These are phyloP conservation scores for Aphidius gifuensis DNA, from an alignment of 1,140 invertebrate species.

Conservation along the genomic window DNA sequence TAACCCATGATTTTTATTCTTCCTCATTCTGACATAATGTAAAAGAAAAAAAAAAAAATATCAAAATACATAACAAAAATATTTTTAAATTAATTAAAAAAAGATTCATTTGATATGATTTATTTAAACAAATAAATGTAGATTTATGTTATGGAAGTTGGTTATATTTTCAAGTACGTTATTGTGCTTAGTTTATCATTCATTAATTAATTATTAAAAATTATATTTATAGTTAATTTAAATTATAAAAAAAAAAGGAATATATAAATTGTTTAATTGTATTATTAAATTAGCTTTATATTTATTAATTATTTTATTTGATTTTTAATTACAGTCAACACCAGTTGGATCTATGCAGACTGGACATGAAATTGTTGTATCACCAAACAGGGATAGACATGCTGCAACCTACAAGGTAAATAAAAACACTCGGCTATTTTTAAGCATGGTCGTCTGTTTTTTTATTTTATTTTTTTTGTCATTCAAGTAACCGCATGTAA, in stretches of 20 bases:
- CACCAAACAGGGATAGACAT: constrained; percentile 83
- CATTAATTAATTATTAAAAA: too few relatives aligned
- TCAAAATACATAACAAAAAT: too few relatives aligned
- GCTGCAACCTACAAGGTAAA: constrained; percentile 76
- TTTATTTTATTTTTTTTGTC: constrained; percentile 16
- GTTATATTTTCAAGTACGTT: constrained; percentile 25
- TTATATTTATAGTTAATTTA: too few relatives aligned
- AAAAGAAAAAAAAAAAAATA: too few relatives aligned
- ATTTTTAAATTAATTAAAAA: too few relatives aligned
- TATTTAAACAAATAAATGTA: too few relatives aligned
- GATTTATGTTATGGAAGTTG: neutral
- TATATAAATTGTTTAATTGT: neutral
- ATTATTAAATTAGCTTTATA: neutral
- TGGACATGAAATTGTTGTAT: constrained; percentile 83
- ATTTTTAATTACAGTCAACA: constrained; percentile 71
- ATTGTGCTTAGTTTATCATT: neutral
- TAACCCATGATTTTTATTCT: too few relatives aligned
- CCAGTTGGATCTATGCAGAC: constrained; percentile 87
- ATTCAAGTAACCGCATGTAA: constrained; percentile 47
- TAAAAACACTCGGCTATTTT: constrained; percentile 3
- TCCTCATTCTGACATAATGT: too few relatives aligned
- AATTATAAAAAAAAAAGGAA: neutral
- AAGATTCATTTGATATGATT: too few relatives aligned
- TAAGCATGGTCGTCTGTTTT: constrained; percentile 40
- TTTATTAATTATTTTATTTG: constrained; percentile 20